Base-by-base conservation (phyloP, 1,140 invertebrate species). In the Drosophila persimilis region DNA sequence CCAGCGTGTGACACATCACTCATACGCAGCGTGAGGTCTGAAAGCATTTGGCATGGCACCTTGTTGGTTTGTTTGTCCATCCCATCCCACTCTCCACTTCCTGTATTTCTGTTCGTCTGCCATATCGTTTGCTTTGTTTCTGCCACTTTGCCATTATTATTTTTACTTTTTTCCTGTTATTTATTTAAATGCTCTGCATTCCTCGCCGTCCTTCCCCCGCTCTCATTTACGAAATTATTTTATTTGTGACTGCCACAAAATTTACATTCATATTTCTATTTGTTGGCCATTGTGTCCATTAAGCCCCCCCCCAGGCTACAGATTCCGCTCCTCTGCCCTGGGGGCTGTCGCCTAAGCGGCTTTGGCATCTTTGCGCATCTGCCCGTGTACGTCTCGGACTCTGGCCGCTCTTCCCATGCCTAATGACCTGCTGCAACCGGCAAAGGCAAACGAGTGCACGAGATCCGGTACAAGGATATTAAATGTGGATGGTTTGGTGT, bases 311-410 rank as follows among this genome's bases (percentile, higher is more conserved):
- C 17, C 17, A 41, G 17, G 26, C 9, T 48, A 31, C 35, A 46
- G 17, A 44, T n/a, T 43, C 31, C 20, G 41, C 8, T 17, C 17
- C 17, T 17, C 17, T 17, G 17, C 17, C 17, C 61, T 73, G 81
- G 81, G 80, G 67, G 73, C 51, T 81, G 62, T 77, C 59, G 70
- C 63, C 62, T 86, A 85, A 85, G 81, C 81, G 62, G 81, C 81
- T 85, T 85, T 85, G 31, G 65, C 56, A 75, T 74, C 63, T 63
- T 63, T 65, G 67, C 79, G 55, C 31, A 66, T 62, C 8, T 52
- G 56, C 55, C 62, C 41, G 51, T 22, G 41, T 31, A 15, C 48
- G 9, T 29, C 41, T 51, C 6, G 22, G 24, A 73, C 64, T 22
- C 52, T 26, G 24, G 24, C 24, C 24, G 0, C 24, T 26, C 24